Conservation (phyloP, 2,113 vertebrate species). For the Glareola pratincola region DNA sequence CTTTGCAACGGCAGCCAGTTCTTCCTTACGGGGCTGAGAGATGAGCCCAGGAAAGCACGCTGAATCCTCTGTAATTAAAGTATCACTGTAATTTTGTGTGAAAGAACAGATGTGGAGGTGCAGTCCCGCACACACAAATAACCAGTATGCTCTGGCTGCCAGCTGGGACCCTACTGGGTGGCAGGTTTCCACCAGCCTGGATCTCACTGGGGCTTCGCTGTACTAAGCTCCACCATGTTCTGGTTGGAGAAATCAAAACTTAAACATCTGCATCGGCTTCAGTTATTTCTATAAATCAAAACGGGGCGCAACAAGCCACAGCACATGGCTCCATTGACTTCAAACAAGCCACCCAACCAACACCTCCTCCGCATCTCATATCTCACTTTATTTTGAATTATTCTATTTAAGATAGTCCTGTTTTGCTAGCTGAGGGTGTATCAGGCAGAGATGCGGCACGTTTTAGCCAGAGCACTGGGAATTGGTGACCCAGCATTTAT, state of each 20-base stretch:
- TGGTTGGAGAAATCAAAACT: not conserved
- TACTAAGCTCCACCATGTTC: not conserved
- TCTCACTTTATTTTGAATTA: not conserved
- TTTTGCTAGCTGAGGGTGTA: not conserved
- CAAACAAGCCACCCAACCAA: not conserved
- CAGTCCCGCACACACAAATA: not conserved
- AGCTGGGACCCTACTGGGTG: not conserved
- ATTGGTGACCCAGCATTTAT: not conserved
- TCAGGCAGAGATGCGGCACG: not conserved
- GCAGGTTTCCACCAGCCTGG: not conserved
- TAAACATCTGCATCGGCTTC: not conserved
- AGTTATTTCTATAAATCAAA: not conserved
- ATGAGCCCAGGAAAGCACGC: not conserved
- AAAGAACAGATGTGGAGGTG: not conserved
- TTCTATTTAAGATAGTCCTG: not conserved
- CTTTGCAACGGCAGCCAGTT: not conserved
- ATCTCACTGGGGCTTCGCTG: not conserved
- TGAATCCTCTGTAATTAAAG: not conserved
- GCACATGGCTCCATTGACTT: not conserved
- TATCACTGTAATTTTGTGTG: not conserved
- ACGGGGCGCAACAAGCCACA: not conserved
- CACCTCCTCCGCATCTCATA: not conserved
- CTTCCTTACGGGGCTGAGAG: not conserved
- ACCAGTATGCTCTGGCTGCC: not conserved
- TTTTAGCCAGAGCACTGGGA: not conserved